Percentiles rank a stretch among this genome's conserved stretches.
These are phyloP conservation scores for Temnothorax longispinosus DNA, from an alignment of 1,140 invertebrate genomes.

Conservation along the genomic window DNA sequence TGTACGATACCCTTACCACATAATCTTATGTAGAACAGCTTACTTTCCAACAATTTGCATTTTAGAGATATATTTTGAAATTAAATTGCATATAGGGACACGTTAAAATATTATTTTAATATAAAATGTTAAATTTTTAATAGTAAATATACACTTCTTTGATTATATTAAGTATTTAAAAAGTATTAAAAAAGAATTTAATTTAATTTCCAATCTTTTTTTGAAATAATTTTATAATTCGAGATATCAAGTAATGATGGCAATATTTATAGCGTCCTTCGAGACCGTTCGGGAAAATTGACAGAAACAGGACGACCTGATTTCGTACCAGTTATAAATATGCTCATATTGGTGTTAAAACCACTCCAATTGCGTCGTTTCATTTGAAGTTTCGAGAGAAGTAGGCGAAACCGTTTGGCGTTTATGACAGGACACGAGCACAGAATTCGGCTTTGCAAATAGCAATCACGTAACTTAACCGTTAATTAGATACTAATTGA, in stretches of 20 bases:
- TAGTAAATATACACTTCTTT: background rate
- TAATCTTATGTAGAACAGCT: background rate
- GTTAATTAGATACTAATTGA: constrained; percentile 69
- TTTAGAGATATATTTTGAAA: background rate
- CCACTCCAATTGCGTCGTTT: background rate
- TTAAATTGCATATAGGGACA: no score
- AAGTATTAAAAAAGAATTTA: background rate
- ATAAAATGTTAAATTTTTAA: background rate
- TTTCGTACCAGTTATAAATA: constrained; percentile 50
- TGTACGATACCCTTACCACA: background rate
- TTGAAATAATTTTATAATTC: background rate
- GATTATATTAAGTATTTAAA: background rate
- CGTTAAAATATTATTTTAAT: background rate
- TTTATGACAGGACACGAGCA: background rate
- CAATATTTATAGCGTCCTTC: background rate
- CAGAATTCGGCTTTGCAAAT: background rate
- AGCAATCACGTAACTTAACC: constrained; percentile 51
- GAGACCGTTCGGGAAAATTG: constrained; percentile 43
- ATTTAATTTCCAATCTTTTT: background rate
- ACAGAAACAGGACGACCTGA: constrained; percentile 45
- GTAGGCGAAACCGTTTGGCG: background rate
- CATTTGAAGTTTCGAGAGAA: background rate
- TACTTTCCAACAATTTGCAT: constrained; percentile 12
- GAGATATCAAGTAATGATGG: background rate
- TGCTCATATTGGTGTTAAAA: background rate